Conservation (phyloP, 2,888 invertebrate genomes). For the Lasiommata megera region DNA sequence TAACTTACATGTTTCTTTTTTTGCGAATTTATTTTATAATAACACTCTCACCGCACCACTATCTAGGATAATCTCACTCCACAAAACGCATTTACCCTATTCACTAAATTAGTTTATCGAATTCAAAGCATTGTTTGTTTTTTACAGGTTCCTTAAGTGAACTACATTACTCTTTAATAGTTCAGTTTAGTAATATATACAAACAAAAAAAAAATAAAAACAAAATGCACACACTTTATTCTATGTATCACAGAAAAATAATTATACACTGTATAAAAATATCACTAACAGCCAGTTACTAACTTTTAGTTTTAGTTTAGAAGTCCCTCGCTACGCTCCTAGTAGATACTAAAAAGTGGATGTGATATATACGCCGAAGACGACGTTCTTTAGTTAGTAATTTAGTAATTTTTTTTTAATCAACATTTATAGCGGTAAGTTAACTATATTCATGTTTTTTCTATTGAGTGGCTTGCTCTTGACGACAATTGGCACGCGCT, state of each 20-base stretch:
- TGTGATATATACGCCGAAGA: too few relatives aligned
- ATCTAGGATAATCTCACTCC: conserved; percentile 48
- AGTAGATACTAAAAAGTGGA: too few relatives aligned
- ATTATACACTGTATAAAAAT: conserved; percentile 47
- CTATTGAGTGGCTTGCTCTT: too few relatives aligned
- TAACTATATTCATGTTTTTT: too few relatives aligned
- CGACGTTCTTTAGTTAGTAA: too few relatives aligned
- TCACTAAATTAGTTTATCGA: conserved; percentile 51
- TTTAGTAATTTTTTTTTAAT: too few relatives aligned
- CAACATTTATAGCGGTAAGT: too few relatives aligned
- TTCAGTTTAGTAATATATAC: conserved; percentile 57
- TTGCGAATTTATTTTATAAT: conserved; percentile 12
- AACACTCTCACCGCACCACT: conserved; percentile 25
- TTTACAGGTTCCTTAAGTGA: conserved; percentile 40
- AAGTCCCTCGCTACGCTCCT: too few relatives aligned
- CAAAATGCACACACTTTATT: conserved; percentile 52
- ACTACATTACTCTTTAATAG: conserved; percentile 16
- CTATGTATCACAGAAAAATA: conserved; percentile 81
- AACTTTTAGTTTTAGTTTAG: background rate
- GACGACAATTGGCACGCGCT: too few relatives aligned
- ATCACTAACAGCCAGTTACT: conserved; percentile 22
- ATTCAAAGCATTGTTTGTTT: conserved; percentile 60
- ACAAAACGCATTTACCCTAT: conserved; percentile 44
- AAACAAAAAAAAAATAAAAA: too few relatives aligned
- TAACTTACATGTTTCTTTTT: conserved; percentile 53